These are phyloP conservation scores for Cosmia pyralina DNA, from an alignment of 2,888 invertebrate species.

Conservation along the genomic window DNA sequence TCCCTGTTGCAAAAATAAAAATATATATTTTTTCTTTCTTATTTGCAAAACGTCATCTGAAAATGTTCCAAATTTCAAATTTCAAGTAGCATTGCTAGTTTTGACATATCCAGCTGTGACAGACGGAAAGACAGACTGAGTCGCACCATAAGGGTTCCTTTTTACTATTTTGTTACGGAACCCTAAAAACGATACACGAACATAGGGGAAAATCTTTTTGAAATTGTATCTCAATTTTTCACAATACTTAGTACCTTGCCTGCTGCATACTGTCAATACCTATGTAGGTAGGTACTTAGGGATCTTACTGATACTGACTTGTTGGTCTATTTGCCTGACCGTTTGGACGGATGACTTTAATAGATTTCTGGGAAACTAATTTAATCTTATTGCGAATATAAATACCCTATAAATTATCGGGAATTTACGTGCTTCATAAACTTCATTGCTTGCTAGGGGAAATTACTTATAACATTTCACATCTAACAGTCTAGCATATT, in stretches of 20 bases:
- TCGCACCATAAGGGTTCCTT: no score
- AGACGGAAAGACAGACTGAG: no score
- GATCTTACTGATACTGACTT: neutral
- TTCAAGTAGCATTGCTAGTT: no score
- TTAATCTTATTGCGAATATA: neutral
- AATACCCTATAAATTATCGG: neutral
- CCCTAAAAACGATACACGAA: no score
- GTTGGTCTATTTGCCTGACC: neutral
- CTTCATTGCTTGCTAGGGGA: neutral
- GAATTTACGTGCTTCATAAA: neutral
- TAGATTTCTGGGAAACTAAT: neutral
- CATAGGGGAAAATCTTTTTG: neutral
- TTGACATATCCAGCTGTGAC: no score
- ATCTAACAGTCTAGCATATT: neutral
- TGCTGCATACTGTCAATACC: neutral
- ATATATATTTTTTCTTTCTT: no score
- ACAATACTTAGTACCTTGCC: neutral
- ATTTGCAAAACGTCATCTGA: no score
- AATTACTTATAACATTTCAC: conserved; percentile 1
- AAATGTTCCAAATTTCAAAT: no score
- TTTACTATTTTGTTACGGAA: no score
- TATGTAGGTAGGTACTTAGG: no score
- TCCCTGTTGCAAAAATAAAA: no score
- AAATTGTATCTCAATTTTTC: neutral
- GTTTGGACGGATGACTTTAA: neutral